Percentiles rank a stretch among this genome's conserved stretches.
Conservation (phyloP, 2,797 vertebrate species). For the Enoplosus armatus region DNA sequence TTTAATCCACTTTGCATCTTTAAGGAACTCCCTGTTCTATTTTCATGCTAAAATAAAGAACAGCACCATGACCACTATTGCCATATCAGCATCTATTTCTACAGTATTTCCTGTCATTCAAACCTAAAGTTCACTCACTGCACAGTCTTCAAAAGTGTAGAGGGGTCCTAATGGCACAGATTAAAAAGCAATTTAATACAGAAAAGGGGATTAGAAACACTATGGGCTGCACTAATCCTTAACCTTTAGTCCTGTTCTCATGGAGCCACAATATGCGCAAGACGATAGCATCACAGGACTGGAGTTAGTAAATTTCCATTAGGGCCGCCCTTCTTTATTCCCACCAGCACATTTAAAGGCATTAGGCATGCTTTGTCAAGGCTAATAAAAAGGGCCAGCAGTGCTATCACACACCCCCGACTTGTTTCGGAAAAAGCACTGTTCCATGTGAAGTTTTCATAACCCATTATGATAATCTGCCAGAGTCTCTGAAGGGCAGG, state of each 20-base stretch:
- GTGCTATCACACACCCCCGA: slow-evolving; percentile 74
- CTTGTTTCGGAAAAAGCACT: slow-evolving; percentile 76
- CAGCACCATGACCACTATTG: slow-evolving; percentile 14
- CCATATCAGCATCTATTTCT: slow-evolving; percentile 57
- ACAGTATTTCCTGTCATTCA: slow-evolving; percentile 70
- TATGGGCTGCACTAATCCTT: slow-evolving; percentile 81
- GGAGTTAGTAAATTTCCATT: slow-evolving; percentile 82
- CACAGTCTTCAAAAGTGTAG: slow-evolving; percentile 66
- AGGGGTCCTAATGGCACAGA: slow-evolving; percentile 78
- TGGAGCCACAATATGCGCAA: slow-evolving; percentile 77
- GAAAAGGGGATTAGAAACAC: slow-evolving; percentile 83
- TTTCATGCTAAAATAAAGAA: slow-evolving; percentile 30
- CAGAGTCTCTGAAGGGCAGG: slow-evolving; percentile 69
- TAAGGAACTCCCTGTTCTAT: slow-evolving; percentile 34
- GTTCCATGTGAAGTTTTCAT: slow-evolving; percentile 81
- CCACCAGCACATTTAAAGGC: slow-evolving; percentile 81
- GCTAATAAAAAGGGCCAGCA: slow-evolving; percentile 76
- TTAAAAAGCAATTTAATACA: slow-evolving; percentile 84
- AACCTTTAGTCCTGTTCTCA: slow-evolving; percentile 83
- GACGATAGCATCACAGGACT: slow-evolving; percentile 80
- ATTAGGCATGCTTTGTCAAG: slow-evolving; percentile 82
- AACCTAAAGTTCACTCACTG: slow-evolving; percentile 71
- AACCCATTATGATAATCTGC: slow-evolving; percentile 81
- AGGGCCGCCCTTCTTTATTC: slow-evolving; percentile 79
- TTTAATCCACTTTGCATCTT: slow-evolving; percentile 29